Base-by-base conservation (phyloP, 2,113 vertebrate genomes). In the Prochilodus magdalenae region DNA sequence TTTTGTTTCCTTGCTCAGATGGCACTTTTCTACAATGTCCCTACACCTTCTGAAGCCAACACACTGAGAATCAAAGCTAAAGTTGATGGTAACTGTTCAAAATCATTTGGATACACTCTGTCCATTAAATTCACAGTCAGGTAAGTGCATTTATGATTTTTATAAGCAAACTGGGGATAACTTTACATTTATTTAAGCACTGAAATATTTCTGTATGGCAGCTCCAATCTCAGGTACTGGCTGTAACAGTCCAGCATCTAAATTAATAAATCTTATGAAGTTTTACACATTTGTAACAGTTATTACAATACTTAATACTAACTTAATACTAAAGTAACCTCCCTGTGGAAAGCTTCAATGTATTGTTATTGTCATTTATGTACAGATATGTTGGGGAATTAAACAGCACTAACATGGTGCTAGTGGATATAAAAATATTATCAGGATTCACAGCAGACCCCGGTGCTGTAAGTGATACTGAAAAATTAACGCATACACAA, bases 391-490 rank as follows among this genome's bases (percentile, higher is more conserved):
- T n/a, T 72, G 83, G 84, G 20, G 12, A 44, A 36, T 60, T 66
- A n/a, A 60, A 59, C 71, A 82, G 13, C 14, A 22, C 84, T 51
- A 93, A 94, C 82, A 94, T 94, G 93, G 69, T 91, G 78, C 91
- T 93, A 49, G 85, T 92, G 73, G 87, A 91, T 49, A 80, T 93
- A 22, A 87, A 88, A 78, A 36, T 92, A 69, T 89, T 94, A 11
- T 92, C 93, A 60, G 93, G 93, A 22, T 91, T 92, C 51, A 51
- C 84, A 22, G 84, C 85, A 8, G 86, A 90, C 33, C 49, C 81
- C 29, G 22, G 7, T 13, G 60, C 77, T 75, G 84, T 82, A 76
- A 88, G 87, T 15, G 22, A 5, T 8, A 13, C 5, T 44, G 40
- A 29, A 2, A n/a, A n/a, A n/a, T n/a, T n/a, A n/a, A n/a, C n/a